phyloP scores from a whole-genome alignment of 2,888 invertebrate species.

The Molorchus minor region DNA sequence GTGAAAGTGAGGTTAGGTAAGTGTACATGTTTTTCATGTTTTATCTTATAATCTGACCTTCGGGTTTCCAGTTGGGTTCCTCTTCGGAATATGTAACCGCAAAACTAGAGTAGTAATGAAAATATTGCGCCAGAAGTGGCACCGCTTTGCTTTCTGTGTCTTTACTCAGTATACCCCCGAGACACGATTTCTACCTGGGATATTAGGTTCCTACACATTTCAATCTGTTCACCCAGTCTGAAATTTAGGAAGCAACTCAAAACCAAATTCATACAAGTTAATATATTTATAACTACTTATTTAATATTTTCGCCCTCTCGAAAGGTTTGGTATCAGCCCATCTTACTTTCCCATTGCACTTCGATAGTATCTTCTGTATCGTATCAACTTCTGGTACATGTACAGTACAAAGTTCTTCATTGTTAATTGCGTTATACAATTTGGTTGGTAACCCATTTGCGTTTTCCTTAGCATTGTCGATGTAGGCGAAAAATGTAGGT shows the following conservation, averaged over 20 bases:
- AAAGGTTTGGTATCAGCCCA: conserved; percentile 38
- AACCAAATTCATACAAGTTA: too few species aligned
- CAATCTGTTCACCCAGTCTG: conserved; percentile 64
- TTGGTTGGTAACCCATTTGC: conserved; percentile 29
- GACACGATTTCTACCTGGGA: conserved; percentile 60
- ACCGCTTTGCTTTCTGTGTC: conserved; percentile 60
- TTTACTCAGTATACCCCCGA: conserved; percentile 52
- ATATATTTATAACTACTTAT: conserved; percentile 45
- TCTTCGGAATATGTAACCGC: conserved; percentile 59
- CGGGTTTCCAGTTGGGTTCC: conserved; percentile 59
- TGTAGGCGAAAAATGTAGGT: conserved; percentile 40
- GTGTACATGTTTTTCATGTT: neutral
- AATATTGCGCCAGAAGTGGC: conserved; percentile 62
- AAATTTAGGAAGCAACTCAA: conserved; percentile 15
- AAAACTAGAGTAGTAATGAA: conserved; percentile 66
- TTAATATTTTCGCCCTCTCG: conserved; percentile 50
- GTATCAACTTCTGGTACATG: conserved; percentile 41
- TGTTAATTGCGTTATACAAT: conserved; percentile 33
- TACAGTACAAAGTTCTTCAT: conserved; percentile 36
- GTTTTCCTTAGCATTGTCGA: conserved; percentile 33
- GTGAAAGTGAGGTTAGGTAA: conserved; percentile 27
- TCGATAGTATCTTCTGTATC: conserved; percentile 46
- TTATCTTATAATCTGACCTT: conserved; percentile 50
- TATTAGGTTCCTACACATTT: conserved; percentile 63
- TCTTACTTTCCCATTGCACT: conserved; percentile 33